These are phyloP conservation scores for Mungos mungo DNA, from an alignment of 2,113 vertebrate genomes.

Conservation along the genomic window DNA sequence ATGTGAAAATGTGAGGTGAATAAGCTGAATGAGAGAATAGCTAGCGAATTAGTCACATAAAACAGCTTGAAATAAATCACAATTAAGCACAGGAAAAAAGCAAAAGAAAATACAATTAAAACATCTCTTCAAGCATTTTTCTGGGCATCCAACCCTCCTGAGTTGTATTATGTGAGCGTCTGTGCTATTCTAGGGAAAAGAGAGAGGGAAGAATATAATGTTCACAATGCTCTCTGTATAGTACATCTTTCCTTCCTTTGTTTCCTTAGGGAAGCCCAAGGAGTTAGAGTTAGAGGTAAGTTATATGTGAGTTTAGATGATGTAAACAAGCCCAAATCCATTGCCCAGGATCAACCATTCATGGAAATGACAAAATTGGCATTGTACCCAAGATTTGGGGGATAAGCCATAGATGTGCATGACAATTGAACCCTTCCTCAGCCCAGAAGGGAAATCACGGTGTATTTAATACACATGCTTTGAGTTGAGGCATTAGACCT, in stretches of 20 bases:
- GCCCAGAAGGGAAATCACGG: not conserved
- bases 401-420: fast-evolving
- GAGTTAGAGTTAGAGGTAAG: not conserved
- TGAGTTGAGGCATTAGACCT: not conserved
- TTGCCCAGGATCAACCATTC: not conserved
- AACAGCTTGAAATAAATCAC: not conserved
- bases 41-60: not conserved
- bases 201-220: not conserved
- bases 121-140: not conserved
- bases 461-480: not conserved
- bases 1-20: not conserved
- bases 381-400: not conserved
- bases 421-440: not conserved
- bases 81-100: not conserved
- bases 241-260: not conserved
- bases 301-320: not conserved
- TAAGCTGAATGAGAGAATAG: not conserved
- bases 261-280: not conserved
- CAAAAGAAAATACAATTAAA: not conserved
- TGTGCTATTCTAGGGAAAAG: not conserved
- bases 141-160: not conserved
- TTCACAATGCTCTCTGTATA: not conserved
- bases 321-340: not conserved
- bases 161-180: not conserved
- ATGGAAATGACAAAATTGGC: not conserved